A percentile compares a stretch with the other conserved stretches of the same genome.
Conservation (phyloP, 2,113 vertebrate genomes). For the Lepus americanus region DNA sequence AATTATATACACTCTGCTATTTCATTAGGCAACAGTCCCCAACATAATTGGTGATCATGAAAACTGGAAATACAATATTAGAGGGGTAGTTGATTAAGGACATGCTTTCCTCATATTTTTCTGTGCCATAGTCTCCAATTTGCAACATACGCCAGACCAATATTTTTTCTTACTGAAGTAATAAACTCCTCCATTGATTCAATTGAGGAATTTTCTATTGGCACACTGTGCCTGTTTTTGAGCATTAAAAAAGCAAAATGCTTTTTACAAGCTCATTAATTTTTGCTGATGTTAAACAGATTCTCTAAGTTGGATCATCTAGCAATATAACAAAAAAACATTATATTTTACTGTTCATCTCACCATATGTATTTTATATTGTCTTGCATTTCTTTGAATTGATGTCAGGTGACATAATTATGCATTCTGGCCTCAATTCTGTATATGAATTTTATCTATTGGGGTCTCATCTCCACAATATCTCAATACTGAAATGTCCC, state of each 20-base stretch:
- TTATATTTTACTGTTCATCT: neutral
- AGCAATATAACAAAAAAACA: neutral
- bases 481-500: neutral
- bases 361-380: neutral
- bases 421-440: neutral
- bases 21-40: neutral
- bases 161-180: neutral
- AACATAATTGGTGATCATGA: neutral
- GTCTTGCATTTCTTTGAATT: constrained; percentile 1
- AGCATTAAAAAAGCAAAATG: constrained; percentile 39
- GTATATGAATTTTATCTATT: neutral
- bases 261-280: neutral
- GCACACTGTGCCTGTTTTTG: neutral
- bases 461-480: neutral
- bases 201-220: constrained; percentile 12
- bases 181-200: neutral
- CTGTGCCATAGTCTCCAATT: neutral
- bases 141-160: neutral
- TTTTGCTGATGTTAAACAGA: neutral
- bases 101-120: neutral
- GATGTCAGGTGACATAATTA: neutral
- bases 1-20: neutral
- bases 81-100: neutral
- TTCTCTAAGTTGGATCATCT: neutral
- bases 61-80: constrained; percentile 40